Evolutionary conservation across 2,888 invertebrate species (phyloP).

Genomic region (Punctoribates punctum): DNA sequence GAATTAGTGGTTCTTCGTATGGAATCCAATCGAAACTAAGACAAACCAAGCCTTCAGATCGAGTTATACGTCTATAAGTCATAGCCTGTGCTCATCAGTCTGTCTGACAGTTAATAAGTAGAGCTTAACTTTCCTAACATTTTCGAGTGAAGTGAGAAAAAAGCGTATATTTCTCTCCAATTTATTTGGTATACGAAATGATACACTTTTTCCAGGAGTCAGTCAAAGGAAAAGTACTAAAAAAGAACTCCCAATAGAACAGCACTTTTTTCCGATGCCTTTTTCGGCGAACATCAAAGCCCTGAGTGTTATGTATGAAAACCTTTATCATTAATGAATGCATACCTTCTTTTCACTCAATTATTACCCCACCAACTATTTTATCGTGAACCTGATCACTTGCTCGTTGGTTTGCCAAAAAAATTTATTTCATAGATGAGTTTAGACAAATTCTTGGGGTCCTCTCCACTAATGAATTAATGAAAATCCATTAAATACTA

Average conservation of each 20-base stretch:
- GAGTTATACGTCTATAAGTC: too few species aligned
- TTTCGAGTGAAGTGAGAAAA: not conserved
- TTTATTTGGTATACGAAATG: not conserved
- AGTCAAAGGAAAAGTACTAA: not conserved
- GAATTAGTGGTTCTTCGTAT: not conserved
- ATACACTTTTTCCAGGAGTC: not conserved
- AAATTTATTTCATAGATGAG: not conserved
- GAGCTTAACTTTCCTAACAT: not conserved
- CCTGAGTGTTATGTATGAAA: not conserved
- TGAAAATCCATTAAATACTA: too few species aligned
- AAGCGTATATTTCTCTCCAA: not conserved
- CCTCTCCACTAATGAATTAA: too few species aligned
- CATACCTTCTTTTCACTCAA: not conserved
- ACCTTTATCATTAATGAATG: not conserved
- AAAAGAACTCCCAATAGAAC: slow-evolving; percentile 21
- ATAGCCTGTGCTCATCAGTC: not conserved
- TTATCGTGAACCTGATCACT: not conserved
- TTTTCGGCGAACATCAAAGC: slow-evolving; percentile 26
- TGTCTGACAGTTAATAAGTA: not conserved
- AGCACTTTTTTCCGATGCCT: not conserved
- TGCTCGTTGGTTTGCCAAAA: not conserved
- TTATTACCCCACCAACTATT: not conserved
- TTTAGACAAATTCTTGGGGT: not conserved
- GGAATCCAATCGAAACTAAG: not conserved
- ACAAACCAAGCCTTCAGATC: not conserved